Evolutionary conservation across 1,140 invertebrate species (phyloP).

Genomic region (Drosophila rhopaloa): DNA sequence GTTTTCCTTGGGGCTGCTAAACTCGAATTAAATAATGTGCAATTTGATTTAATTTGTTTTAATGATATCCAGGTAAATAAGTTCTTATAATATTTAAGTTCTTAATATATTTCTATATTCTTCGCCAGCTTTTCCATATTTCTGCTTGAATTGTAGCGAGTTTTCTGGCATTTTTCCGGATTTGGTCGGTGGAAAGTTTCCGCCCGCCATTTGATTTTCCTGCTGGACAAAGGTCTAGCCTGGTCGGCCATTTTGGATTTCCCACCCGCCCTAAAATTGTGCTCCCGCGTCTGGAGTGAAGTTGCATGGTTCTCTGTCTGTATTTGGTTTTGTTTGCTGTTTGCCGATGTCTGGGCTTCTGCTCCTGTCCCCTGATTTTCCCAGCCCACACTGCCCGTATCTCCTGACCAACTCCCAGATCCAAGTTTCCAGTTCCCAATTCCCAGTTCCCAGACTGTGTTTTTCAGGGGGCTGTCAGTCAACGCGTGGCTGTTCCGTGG

Average conservation of each 20-base stretch:
- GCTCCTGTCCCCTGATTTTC: not conserved
- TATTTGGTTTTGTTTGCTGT: constrained; percentile 38
- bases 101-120: no score
- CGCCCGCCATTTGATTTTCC: constrained; percentile 27
- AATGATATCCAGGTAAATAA: not conserved
- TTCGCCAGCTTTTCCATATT: not conserved
- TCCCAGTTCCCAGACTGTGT: constrained; percentile 25
- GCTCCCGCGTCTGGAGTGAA: constrained; percentile 13
- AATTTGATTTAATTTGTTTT: constrained; percentile 11
- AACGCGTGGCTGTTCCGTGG: constrained; percentile 62
- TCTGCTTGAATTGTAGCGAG: not conserved
- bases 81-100: no score
- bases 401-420: constrained; percentile 38
- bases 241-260: constrained; percentile 65
- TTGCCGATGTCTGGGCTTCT: constrained; percentile 13
- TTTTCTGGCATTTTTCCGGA: constrained; percentile 17
- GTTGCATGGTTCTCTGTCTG: constrained; percentile 8
- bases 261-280: constrained; percentile 13
- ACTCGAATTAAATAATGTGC: not conserved
- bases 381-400: not conserved
- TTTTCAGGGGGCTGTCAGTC: constrained; percentile 65
- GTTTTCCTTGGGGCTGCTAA: not conserved
- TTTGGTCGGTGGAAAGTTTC: constrained; percentile 23
- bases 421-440: constrained; percentile 10
- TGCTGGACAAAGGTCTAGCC: constrained; percentile 51